These are phyloP conservation scores for Penaeus indicus DNA, from an alignment of 1,140 invertebrate species.

Conservation along the genomic window DNA sequence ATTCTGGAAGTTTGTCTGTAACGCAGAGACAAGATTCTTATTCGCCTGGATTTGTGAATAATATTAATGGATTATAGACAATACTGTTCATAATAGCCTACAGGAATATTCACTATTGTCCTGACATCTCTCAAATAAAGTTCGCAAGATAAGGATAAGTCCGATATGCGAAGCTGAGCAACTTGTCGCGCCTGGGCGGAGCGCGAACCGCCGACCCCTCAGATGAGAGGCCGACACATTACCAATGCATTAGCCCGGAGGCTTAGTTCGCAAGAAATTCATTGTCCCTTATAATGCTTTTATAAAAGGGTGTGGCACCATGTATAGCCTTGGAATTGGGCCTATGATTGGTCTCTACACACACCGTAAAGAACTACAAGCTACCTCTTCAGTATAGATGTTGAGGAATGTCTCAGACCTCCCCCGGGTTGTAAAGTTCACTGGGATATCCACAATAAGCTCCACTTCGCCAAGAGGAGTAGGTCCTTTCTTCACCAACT, in stretches of 20 bases:
- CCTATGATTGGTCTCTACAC: not conserved
- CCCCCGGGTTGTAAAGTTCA: constrained; percentile 28
- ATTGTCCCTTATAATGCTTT: not conserved
- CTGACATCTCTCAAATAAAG: too few relatives aligned
- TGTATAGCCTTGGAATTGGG: too few relatives aligned
- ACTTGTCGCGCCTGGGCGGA: too few relatives aligned
- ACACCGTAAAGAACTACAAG: not conserved
- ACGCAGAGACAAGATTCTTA: not conserved
- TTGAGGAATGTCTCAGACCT: constrained; percentile 1
- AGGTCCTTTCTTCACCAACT: constrained; percentile 36
- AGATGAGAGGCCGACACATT: too few relatives aligned
- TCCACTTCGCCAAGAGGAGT: constrained; percentile 41
- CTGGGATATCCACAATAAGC: constrained; percentile 34
- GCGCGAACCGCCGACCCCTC: too few relatives aligned
- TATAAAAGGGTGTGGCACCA: not conserved
- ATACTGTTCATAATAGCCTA: not conserved
- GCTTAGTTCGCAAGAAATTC: too few relatives aligned
- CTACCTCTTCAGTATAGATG: constrained; percentile 29
- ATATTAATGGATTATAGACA: too few relatives aligned
- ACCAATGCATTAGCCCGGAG: too few relatives aligned
- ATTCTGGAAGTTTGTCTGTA: constrained; percentile 38
- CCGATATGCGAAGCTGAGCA: too few relatives aligned
- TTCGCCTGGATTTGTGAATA: too few relatives aligned
- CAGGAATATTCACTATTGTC: not conserved
- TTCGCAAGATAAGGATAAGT: too few relatives aligned